Percentiles rank a stretch among this genome's conserved stretches.
Conservation (phyloP, 30 jellyfish, hydroid and myxozoan genomes). For the Turritopsis rubra region DNA sequence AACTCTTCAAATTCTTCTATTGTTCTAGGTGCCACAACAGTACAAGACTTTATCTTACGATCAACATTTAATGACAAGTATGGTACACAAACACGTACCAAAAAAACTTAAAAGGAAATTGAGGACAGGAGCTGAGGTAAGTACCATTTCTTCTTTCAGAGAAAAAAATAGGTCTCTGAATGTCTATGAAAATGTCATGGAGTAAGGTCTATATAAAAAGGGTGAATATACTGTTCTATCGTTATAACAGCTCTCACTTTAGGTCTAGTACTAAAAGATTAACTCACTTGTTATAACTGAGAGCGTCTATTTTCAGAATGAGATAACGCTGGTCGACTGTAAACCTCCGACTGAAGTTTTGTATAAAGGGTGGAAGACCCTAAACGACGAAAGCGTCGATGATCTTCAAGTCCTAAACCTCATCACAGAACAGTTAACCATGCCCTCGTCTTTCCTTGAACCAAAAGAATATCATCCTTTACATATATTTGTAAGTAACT, state of each 20-base stretch:
- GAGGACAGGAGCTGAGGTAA: slow-evolving; percentile 58
- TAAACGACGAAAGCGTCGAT: background rate
- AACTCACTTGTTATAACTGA: too few relatives aligned
- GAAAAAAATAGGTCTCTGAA: background rate
- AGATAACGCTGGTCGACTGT: slow-evolving; percentile 17
- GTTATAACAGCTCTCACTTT: too few relatives aligned
- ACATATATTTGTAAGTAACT: slow-evolving; percentile 59
- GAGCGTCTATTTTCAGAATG: slow-evolving; percentile 7
- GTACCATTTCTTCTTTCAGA: background rate
- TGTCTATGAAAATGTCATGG: too few relatives aligned
- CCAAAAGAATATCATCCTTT: slow-evolving; percentile 50
- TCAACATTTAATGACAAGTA: slow-evolving; percentile 35
- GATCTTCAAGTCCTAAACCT: slow-evolving; percentile 9
- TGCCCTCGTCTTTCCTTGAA: slow-evolving; percentile 47
- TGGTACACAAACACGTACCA: slow-evolving; percentile 48
- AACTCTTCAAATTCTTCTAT: background rate
- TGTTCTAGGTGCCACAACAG: slow-evolving; percentile 71
- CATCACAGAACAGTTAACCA: background rate
- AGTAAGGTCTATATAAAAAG: too few relatives aligned
- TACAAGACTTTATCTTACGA: slow-evolving; percentile 66
- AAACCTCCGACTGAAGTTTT: background rate
- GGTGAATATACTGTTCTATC: too few relatives aligned
- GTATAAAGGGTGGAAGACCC: background rate
- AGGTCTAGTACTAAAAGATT: too few relatives aligned
- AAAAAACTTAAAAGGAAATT: slow-evolving; percentile 51